Base-by-base conservation (phyloP, 2,113 vertebrate genomes). In the Myotis lucifugus region DNA sequence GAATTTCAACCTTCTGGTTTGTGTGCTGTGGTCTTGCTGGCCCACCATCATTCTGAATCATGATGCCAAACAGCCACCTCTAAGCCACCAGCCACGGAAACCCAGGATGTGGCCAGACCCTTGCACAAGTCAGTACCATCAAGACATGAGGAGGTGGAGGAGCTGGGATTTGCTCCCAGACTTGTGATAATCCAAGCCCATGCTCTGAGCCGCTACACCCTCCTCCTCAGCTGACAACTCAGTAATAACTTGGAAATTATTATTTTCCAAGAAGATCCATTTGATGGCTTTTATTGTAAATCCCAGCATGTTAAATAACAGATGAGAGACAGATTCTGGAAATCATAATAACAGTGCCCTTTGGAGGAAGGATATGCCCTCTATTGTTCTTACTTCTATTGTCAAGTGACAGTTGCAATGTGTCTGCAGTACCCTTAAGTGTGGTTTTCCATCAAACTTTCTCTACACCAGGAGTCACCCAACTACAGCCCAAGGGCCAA, bases 71-170 rank as follows among this genome's bases (percentile, higher is more conserved):
- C 1, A 8, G 64, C 70, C 52, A 1, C 15, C 42, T n/a, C 19
- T 0, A 3, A 6, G 7, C 46, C 40, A 3, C 9, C 84, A 81
- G 79, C 42, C 17, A 23, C n/a, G 14, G 34, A 32, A 10, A 29
- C 37, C 52, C 19, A 1, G 23, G 37, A 18, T 0, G 3, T 34
- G 21, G 19, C 21, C 70, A 25, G 12, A 29, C 8, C 10, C 64
- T 23, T 8, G 0, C 4, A 0, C 2, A 2, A 11, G 11, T 27
- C 25, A 3, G 5, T 7, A 3, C 13, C 18, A 2, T 27, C 25
- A 0, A 3, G 25, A 15, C 13, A 6, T 0, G 2, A 72, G 67
- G 8, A 8, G 3, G 0, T 6, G 0, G 25, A 0, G 19, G 15
- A 72, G 2, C 23, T 19, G 23, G 70, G 64, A 4, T 66, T 84